Conservation (phyloP, 2,888 invertebrate species). For the Sinopyrophorus schimmeli region DNA sequence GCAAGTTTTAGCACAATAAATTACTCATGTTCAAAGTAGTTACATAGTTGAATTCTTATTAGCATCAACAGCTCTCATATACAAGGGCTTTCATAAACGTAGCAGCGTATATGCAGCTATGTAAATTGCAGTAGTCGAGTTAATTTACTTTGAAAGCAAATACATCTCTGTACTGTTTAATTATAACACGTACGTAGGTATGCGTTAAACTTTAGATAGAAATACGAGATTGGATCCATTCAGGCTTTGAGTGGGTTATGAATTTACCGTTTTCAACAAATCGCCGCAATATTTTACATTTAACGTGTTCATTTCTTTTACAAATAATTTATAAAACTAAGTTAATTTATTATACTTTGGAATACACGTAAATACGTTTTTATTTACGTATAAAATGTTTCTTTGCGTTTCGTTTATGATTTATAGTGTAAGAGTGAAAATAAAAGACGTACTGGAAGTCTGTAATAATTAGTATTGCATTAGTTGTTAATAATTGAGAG, state of each 20-base stretch:
- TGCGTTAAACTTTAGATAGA: slow-evolving; percentile 22
- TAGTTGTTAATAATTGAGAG: no score
- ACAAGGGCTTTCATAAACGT: no score
- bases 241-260: slow-evolving; percentile 31
- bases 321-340: slow-evolving; percentile 15
- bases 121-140: slow-evolving; percentile 24
- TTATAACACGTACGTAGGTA: slow-evolving; percentile 29
- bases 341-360: slow-evolving; percentile 16
- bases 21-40: no score
- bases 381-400: no score
- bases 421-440: no score
- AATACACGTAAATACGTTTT: no score
- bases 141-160: slow-evolving; percentile 28
- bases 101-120: slow-evolving; percentile 13
- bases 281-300: slow-evolving; percentile 19
- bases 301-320: slow-evolving; percentile 20
- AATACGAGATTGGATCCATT: slow-evolving; percentile 34
- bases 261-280: slow-evolving; percentile 33
- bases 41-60: no score
- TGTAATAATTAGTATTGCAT: no score
- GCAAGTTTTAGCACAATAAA: no score
- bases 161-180: slow-evolving; percentile 25
- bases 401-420: no score
- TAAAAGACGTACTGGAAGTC: no score
- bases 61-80: no score